phyloP scores from a whole-genome alignment of 2,888 invertebrate species.

The Trissonchulus sp. region DNA sequence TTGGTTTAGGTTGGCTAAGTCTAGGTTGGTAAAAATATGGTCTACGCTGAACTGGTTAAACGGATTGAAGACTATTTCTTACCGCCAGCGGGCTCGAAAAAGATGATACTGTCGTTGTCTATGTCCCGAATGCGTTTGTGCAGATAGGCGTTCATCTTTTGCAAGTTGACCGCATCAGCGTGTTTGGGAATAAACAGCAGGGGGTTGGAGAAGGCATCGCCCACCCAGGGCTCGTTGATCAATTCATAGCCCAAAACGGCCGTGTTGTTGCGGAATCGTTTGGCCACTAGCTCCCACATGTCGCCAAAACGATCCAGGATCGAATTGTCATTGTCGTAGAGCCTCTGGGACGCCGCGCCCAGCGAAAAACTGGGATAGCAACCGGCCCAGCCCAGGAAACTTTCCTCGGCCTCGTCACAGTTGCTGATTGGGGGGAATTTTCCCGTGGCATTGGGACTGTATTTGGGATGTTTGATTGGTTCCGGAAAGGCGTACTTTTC shows the following conservation, averaged over 20 bases:
- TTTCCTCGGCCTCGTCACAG: conserved; percentile 3
- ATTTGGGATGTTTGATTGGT: background rate
- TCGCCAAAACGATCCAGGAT: conserved; percentile 18
- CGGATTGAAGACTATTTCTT: too few species aligned
- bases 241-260: conserved; percentile 15
- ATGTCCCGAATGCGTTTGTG: background rate
- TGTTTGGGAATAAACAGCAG: background rate
- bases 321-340: conserved; percentile 1
- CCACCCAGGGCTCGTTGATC: conserved; percentile 24
- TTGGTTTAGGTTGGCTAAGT: too few species aligned
- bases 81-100: conserved; percentile 9
- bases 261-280: background rate
- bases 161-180: background rate
- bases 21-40: too few species aligned
- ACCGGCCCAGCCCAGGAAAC: conserved; percentile 5
- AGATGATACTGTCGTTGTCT: background rate
- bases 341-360: conserved; percentile 6
- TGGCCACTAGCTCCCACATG: conserved; percentile 12
- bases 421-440: background rate
- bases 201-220: background rate
- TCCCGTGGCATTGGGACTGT: background rate
- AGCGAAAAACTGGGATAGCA: background rate
- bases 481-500: conserved; percentile 1
- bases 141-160: background rate
- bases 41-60: too few species aligned